Percentiles rank a stretch among this genome's conserved stretches.
These are phyloP conservation scores for Catharus bicknelli DNA, from an alignment of 2,113 vertebrate species.

Conservation along the genomic window DNA sequence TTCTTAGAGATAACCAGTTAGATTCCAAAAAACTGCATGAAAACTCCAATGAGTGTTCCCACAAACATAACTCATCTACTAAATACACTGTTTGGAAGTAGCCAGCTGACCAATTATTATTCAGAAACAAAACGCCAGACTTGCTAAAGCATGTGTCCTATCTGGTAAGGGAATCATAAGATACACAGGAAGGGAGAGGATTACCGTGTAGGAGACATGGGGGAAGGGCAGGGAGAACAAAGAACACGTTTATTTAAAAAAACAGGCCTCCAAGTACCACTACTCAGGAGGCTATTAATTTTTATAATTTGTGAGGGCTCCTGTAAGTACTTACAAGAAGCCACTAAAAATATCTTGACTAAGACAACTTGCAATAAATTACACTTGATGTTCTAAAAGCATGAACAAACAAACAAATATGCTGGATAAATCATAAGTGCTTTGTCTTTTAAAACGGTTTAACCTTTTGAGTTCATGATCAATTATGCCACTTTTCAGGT, in stretches of 20 bases:
- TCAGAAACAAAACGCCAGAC: not conserved
- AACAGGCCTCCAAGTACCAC: not conserved
- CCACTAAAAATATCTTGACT: not conserved
- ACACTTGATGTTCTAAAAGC: not conserved
- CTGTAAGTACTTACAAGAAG: not conserved
- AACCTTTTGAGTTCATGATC: not conserved
- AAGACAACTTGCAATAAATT: not conserved
- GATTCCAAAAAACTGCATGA: not conserved
- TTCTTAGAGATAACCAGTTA: not conserved
- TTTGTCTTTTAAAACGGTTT: not conserved
- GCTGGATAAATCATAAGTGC: not conserved
- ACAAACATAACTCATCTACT: not conserved
- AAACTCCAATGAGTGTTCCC: not conserved
- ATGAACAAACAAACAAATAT: not conserved
- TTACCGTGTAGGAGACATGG: not conserved
- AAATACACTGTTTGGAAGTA: not conserved
- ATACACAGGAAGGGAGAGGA: not conserved
- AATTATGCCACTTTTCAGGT: not conserved
- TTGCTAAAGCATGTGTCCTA: not conserved
- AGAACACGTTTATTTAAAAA: not conserved
- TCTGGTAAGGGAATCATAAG: not conserved
- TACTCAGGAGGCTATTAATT: not conserved
- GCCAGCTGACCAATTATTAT: not conserved
- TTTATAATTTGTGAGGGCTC: not conserved
- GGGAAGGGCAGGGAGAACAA: slow-evolving; percentile 38